These are phyloP conservation scores for Suricata suricatta DNA, from an alignment of 2,113 vertebrate species.

Conservation along the genomic window DNA sequence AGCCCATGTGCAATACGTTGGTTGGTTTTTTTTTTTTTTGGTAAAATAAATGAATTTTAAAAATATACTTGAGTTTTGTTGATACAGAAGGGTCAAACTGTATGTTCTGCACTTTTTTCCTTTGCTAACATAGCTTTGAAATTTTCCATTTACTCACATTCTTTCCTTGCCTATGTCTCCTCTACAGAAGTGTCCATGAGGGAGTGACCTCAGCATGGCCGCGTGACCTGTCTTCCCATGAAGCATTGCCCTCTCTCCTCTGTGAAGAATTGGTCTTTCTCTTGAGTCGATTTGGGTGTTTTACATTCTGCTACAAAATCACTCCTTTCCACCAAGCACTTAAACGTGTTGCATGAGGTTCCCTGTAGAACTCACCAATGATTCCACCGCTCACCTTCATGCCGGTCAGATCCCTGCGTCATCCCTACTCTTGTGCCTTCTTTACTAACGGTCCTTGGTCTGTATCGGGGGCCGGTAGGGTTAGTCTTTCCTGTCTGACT, in stretches of 20 bases:
- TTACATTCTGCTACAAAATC: neutral
- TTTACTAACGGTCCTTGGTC: neutral
- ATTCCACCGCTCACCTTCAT: neutral
- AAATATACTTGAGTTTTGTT: neutral
- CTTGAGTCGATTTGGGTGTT: neutral
- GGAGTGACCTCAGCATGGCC: neutral
- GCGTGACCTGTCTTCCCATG: rapidly evolving
- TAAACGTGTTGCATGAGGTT: neutral
- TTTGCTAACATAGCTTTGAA: neutral
- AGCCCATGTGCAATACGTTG: neutral
- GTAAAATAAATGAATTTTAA: neutral
- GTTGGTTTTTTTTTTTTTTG: neutral
- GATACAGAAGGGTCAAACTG: neutral
- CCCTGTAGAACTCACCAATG: neutral
- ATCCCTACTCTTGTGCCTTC: neutral
- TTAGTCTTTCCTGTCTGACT: neutral
- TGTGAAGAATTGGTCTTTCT: neutral
- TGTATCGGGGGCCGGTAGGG: neutral
- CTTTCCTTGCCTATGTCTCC: neutral
- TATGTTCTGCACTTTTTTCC: neutral
- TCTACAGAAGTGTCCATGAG: neutral
- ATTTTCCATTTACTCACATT: neutral
- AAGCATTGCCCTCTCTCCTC: neutral
- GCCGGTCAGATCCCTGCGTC: neutral
- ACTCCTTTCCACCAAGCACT: neutral